phyloP scores from a whole-genome alignment of 2,888 invertebrate species.

The Iphiclides podalirius region DNA sequence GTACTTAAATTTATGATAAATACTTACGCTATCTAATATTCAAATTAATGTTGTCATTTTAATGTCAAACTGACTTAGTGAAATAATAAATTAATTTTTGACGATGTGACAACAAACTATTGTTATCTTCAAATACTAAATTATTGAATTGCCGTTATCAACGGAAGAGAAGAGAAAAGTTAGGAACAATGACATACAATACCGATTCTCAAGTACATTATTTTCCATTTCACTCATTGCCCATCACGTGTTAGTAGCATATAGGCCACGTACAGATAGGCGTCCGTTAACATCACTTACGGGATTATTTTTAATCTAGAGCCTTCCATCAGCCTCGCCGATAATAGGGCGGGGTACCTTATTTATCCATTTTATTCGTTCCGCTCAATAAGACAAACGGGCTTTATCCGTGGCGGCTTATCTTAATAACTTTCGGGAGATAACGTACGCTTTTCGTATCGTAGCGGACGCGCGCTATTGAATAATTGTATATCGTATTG shows the following conservation, averaged over 20 bases:
- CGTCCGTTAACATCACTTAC: conserved; percentile 44
- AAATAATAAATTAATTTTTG: no score
- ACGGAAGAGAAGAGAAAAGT: no score
- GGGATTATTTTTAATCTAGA: conserved; percentile 67
- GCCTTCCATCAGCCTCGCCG: conserved; percentile 63
- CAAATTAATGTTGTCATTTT: no score
- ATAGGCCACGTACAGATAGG: conserved; percentile 11
- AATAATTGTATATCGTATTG: conserved; percentile 11
- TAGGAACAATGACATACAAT: no score
- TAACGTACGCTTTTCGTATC: conserved; percentile 40
- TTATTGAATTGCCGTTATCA: no score
- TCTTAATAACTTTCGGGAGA: conserved; percentile 74
- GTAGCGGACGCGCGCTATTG: conserved; percentile 14
- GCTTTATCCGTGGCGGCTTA: conserved; percentile 64
- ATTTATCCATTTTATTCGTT: conserved; percentile 56
- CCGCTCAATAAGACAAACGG: conserved; percentile 52
- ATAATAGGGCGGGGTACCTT: conserved; percentile 49
- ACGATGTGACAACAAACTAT: no score
- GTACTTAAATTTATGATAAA: no score
- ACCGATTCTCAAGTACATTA: no score
- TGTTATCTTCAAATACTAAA: no score
- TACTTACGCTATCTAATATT: no score
- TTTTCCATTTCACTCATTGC: no score
- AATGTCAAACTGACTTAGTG: no score
- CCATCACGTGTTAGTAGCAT: neutral